Evolutionary conservation across 2,888 invertebrate genomes (phyloP).

Genomic region (Oscheius sp.): DNA sequence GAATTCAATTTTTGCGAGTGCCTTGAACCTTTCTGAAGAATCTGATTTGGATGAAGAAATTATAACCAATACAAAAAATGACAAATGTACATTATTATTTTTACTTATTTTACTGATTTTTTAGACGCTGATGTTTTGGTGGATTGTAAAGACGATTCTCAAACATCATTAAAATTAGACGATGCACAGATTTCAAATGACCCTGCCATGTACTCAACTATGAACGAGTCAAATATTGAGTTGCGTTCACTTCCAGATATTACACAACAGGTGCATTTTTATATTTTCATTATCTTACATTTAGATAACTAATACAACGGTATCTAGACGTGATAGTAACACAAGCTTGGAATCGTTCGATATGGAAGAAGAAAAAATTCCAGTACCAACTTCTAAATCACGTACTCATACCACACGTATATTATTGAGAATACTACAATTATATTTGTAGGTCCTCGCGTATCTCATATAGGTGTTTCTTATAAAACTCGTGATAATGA

Average conservation of each 20-base stretch:
- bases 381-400: neutral
- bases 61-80: too few species aligned
- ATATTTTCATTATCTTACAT: too few species aligned
- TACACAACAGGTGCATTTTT: too few species aligned
- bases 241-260: too few species aligned
- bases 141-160: too few species aligned
- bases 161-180: too few species aligned
- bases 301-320: neutral
- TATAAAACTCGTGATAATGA: neutral
- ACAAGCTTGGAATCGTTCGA: constrained; percentile 1
- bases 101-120: too few species aligned
- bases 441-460: neutral
- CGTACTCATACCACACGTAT: neutral
- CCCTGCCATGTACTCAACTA: too few species aligned
- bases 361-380: neutral
- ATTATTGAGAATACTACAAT: neutral
- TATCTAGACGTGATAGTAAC: neutral
- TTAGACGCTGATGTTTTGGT: too few species aligned
- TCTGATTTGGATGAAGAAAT: neutral
- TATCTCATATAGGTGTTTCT: neutral
- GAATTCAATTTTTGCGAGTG: neutral
- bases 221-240: too few species aligned
- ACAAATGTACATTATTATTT: too few species aligned
- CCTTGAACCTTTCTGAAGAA: neutral
- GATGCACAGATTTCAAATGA: too few species aligned